Conservation (phyloP, 2,888 invertebrate species). For the Nephrotoma appendiculata region DNA sequence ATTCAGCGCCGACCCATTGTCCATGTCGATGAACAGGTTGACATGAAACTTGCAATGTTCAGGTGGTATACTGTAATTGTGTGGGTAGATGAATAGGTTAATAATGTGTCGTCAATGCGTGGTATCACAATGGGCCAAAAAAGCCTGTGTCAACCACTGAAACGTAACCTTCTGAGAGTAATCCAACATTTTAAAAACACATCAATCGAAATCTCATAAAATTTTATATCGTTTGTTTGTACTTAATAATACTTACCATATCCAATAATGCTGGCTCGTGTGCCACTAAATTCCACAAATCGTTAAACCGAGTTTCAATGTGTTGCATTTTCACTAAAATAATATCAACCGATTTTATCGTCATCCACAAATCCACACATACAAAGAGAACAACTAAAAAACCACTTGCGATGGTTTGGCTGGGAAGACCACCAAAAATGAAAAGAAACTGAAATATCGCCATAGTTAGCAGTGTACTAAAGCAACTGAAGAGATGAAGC, state of each 20-base stretch:
- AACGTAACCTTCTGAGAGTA: too few relatives aligned
- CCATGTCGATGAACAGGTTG: too few relatives aligned
- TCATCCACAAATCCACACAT: not conserved
- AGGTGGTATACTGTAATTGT: too few relatives aligned
- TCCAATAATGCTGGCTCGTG: not conserved
- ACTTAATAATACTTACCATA: not conserved
- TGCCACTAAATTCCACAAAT: not conserved
- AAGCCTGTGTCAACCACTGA: too few relatives aligned
- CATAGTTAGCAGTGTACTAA: not conserved
- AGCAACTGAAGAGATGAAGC: not conserved
- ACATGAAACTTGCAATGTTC: too few relatives aligned
- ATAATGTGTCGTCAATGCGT: too few relatives aligned
- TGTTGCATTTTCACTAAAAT: not conserved
- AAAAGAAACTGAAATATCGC: not conserved
- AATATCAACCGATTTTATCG: not conserved
- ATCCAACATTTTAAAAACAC: too few relatives aligned
- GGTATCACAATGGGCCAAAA: too few relatives aligned
- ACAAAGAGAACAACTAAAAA: not conserved
- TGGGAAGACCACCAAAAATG: not conserved
- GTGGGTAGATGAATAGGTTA: too few relatives aligned
- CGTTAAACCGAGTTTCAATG: not conserved
- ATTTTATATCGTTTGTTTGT: too few relatives aligned
- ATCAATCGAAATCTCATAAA: too few relatives aligned
- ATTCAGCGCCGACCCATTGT: too few relatives aligned
- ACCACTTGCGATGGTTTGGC: not conserved